Evolutionary conservation across 2,888 invertebrate genomes (phyloP).

Genomic region (Pediacus dermestoides): DNA sequence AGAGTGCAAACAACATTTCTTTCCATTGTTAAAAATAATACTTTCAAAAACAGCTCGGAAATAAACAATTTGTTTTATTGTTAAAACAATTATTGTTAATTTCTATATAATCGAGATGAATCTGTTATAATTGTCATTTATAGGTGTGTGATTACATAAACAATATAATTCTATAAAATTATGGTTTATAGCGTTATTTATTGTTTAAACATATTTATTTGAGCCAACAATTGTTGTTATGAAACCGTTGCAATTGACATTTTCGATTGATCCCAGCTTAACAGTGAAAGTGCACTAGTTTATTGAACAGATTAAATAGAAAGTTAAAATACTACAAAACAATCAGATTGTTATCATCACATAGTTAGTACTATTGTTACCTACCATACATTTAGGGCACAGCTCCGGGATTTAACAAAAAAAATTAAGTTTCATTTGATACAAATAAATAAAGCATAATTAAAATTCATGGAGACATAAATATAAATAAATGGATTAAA

Average conservation of each 20-base stretch:
- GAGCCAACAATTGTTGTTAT: constrained; percentile 18
- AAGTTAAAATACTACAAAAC: constrained; percentile 18
- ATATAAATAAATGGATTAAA: constrained; percentile 46
- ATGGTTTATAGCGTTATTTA: too few relatives aligned
- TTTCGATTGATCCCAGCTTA: constrained; percentile 27
- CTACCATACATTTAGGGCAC: constrained; percentile 1
- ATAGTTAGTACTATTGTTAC: constrained; percentile 1
- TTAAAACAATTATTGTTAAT: too few relatives aligned
- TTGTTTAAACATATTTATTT: background rate
- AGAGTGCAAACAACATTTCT: too few relatives aligned
- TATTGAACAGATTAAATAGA: constrained; percentile 31
- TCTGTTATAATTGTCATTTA: too few relatives aligned
- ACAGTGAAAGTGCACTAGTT: constrained; percentile 33
- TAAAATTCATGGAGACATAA: constrained; percentile 46
- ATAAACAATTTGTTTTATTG: too few relatives aligned
- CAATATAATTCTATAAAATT: too few relatives aligned
- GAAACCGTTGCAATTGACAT: constrained; percentile 30
- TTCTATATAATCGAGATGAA: too few relatives aligned
- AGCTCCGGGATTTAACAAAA: too few relatives aligned
- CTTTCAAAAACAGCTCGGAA: too few relatives aligned
- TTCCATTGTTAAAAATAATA: too few relatives aligned
- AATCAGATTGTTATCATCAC: constrained; percentile 4
- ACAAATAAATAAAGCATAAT: constrained; percentile 30
- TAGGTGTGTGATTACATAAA: too few relatives aligned
- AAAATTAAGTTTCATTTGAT: constrained; percentile 12